These are phyloP conservation scores for Aegithalos caudatus DNA, from an alignment of 2,113 vertebrate genomes.

Conservation along the genomic window DNA sequence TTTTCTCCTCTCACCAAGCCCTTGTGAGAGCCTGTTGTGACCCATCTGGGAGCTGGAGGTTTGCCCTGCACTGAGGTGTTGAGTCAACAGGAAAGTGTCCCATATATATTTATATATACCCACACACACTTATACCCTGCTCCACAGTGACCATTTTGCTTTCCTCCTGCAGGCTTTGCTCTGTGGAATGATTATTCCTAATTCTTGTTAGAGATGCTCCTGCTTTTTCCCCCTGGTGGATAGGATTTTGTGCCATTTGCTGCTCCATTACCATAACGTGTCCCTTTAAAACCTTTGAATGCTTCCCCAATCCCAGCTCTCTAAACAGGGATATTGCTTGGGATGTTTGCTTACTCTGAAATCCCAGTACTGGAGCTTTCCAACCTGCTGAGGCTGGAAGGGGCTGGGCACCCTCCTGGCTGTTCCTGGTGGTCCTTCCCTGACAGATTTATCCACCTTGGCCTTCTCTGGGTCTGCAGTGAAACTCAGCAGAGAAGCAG, in stretches of 20 bases:
- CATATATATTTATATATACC: neutral
- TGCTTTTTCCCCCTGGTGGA: neutral
- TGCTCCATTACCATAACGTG: neutral
- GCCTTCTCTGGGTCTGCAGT: neutral
- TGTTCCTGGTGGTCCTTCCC: neutral
- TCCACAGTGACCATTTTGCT: neutral
- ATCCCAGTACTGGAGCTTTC: neutral
- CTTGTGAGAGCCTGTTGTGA: neutral
- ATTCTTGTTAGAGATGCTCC: neutral
- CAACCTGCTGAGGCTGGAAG: neutral
- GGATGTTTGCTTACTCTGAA: neutral
- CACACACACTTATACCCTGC: neutral
- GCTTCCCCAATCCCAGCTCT: neutral
- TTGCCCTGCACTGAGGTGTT: neutral
- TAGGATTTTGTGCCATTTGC: neutral
- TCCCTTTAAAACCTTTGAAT: neutral
- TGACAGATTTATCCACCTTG: neutral
- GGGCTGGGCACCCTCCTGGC: neutral
- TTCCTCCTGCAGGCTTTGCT: neutral
- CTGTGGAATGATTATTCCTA: neutral
- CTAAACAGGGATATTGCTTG: neutral
- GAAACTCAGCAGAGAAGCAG: neutral
- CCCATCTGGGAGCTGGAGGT: slow-evolving; percentile 27
- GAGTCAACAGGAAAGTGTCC: neutral
- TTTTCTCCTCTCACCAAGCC: neutral